Conservation (phyloP, 2,113 vertebrate genomes). For the Prunella himalayana region DNA sequence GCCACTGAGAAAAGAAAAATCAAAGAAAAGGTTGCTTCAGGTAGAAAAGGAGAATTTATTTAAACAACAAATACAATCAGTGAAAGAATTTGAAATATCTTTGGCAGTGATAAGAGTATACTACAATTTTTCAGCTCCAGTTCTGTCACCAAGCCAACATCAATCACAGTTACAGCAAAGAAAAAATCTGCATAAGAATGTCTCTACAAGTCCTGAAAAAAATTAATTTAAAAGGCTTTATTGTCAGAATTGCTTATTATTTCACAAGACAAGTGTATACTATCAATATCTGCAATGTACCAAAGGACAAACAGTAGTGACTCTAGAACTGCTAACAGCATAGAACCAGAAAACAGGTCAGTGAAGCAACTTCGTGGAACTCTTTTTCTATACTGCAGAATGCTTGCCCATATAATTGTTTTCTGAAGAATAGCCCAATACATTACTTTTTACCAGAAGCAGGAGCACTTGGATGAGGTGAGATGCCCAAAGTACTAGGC, state of each 20-base stretch:
- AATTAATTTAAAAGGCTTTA: neutral
- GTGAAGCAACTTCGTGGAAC: neutral
- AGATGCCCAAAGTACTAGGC: neutral
- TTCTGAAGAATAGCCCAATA: neutral
- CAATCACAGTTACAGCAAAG: neutral
- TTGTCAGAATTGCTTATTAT: neutral
- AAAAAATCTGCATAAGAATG: neutral
- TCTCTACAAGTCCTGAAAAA: neutral
- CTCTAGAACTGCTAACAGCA: neutral
- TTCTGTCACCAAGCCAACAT: neutral
- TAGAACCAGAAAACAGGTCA: neutral
- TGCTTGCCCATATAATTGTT: neutral
- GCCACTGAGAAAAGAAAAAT: slow-evolving; percentile 66
- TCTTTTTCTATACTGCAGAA: neutral
- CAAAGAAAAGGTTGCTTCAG: neutral
- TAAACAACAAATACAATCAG: neutral
- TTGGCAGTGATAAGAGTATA: neutral
- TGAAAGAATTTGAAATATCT: neutral
- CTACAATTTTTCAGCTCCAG: neutral
- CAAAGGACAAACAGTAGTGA: neutral
- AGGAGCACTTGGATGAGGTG: neutral
- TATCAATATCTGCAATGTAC: neutral
- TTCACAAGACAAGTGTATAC: neutral
- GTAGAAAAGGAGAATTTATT: neutral
- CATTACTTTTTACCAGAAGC: neutral